These are phyloP conservation scores for Pseudomugil gertrudae DNA, from an alignment of 2,797 vertebrate species.

Conservation along the genomic window DNA sequence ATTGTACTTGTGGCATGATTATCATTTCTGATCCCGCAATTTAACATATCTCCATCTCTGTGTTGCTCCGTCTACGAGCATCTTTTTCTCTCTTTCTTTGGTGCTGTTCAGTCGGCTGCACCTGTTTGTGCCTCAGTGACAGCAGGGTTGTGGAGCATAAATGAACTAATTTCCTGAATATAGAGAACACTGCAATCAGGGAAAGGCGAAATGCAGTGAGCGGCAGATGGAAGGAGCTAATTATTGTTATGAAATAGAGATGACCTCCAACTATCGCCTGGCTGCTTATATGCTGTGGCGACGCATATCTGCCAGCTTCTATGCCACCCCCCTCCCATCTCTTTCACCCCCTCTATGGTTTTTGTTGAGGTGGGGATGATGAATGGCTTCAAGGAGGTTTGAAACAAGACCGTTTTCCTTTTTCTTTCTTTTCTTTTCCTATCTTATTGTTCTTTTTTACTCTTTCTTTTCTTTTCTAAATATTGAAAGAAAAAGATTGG, in stretches of 20 bases:
- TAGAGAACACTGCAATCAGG: constrained; percentile 83
- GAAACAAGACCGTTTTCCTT: constrained; percentile 44
- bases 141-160: constrained; percentile 78
- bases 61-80: constrained; percentile 33
- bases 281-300: constrained; percentile 63
- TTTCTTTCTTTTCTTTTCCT: background rate
- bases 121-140: constrained; percentile 77
- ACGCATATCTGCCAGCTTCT: constrained; percentile 41
- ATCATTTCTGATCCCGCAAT: constrained; percentile 33
- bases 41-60: constrained; percentile 44
- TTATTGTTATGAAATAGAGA: constrained; percentile 87
- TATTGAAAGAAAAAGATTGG: constrained; percentile 74
- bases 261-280: constrained; percentile 84
- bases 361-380: constrained; percentile 53
- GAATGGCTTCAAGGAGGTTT: constrained; percentile 66
- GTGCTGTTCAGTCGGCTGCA: constrained; percentile 71
- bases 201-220: constrained; percentile 75
- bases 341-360: constrained; percentile 22
- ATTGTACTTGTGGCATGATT: constrained; percentile 35
- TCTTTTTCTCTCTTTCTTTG: constrained; percentile 37
- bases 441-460: too few species aligned
- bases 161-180: constrained; percentile 85
- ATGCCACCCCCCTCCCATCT: constrained; percentile 14
- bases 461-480: constrained; percentile 4
- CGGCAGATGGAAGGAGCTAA: constrained; percentile 86